Percentiles rank a stretch among this genome's conserved stretches.
phyloP scores from a whole-genome alignment of 30 jellyfish, hydroid and myxozoan genomes.

The Pseudorhiza aurosa region DNA sequence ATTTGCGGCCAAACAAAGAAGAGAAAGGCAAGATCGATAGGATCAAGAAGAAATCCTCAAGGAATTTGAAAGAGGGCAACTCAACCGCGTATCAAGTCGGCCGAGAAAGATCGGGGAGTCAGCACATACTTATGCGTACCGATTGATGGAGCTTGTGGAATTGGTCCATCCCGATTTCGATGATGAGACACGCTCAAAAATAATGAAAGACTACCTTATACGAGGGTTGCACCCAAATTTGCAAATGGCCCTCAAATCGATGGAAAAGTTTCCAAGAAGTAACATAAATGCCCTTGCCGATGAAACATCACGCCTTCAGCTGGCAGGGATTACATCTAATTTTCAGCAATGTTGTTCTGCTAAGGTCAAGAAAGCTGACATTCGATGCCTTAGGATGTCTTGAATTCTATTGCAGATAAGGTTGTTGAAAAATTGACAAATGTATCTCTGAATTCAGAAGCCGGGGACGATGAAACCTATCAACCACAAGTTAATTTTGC shows the following conservation, averaged over 20 bases:
- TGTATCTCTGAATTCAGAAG: not conserved
- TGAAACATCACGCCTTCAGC: constrained; percentile 28
- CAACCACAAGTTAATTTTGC: not conserved
- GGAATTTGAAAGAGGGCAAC: constrained; percentile 4
- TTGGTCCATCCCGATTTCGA: constrained; percentile 36
- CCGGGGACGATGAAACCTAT: constrained; percentile 21
- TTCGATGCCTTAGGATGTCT: constrained; percentile 1
- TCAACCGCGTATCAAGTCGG: not conserved
- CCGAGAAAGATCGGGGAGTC: constrained; percentile 31
- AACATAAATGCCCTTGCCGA: constrained; percentile 33
- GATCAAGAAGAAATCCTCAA: not conserved
- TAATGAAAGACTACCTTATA: constrained; percentile 29
- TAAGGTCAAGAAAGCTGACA: not conserved
- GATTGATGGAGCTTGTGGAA: constrained; percentile 41
- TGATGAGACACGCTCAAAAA: constrained; percentile 8
- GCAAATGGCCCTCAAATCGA: constrained; percentile 56
- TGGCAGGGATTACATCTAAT: constrained; percentile 7
- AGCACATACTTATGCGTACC: constrained; percentile 49
- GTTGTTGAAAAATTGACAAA: constrained; percentile 34
- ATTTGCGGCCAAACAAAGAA: not conserved
- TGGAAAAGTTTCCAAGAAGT: constrained; percentile 11
- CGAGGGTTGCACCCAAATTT: constrained; percentile 47
- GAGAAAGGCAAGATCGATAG: not conserved
- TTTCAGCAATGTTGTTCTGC: not conserved
- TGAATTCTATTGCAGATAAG: constrained; percentile 27